Evolutionary conservation across 2,888 invertebrate species (phyloP), one percentile per base, ranked within the genome.

Genomic region (Abscondita cerata): DNA sequence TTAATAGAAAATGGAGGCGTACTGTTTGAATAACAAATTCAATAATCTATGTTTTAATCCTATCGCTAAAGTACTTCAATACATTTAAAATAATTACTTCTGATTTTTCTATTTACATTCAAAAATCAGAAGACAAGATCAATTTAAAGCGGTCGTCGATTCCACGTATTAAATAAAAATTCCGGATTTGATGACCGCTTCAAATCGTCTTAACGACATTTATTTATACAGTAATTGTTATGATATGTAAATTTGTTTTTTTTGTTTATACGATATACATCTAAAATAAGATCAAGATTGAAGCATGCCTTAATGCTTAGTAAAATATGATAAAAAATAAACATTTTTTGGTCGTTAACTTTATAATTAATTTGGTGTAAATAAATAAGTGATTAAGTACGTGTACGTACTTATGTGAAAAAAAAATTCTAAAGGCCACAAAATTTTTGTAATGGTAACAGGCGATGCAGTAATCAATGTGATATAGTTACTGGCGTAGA

Each of bases 211-310:
- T 59, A 25, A 19, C 20, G 19, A 59, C 59, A 59, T 59, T 53
- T 53, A 60, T 62, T 59, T 68, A 70, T 72, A 71, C 65, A 71
- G 55, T 69, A 70, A 65, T 66, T 62, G 70, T 71, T 72, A 76
- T 77, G 77, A 77, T 77, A 77, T 77, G 77, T 77, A 75, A 71
- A 74, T 72, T 76, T 73, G 72, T 76, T n/a, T n/a, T n/a, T n/a
- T n/a, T n/a, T 76, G 74, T 71, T 72, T 71, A 71, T 72, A 70
- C 67, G 56, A 54, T n/a, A 67, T 62, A 56, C 57, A 56, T 13
- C 25, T 25, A 25, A 25, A 25, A 25, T 6, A 25, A 25, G 25
- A 25, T 25, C 25, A 25, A 25, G 25, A 25, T 25, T 25, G 25
- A 25, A 25, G 25, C 25, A 25, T 25, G 25, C 25, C 25, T 34